Percentiles rank a stretch among this genome's conserved stretches.
Evolutionary conservation across 2,113 vertebrate genomes (phyloP).

Genomic region (Aplodontia rufa): DNA sequence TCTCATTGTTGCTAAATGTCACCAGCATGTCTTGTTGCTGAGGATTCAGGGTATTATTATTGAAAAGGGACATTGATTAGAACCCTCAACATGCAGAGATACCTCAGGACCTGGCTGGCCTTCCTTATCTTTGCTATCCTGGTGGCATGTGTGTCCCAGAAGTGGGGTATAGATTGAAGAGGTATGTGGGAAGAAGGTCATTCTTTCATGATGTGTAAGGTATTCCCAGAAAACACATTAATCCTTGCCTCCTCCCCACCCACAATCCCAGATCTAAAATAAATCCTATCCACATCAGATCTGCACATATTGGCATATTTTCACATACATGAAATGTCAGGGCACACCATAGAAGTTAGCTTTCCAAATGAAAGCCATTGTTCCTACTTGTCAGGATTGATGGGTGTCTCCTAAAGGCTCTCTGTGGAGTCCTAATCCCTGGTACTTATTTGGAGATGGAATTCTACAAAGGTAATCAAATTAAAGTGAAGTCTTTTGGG

Average conservation of each 20-base stretch:
- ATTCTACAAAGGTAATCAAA: not conserved
- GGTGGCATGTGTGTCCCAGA: too few relatives aligned
- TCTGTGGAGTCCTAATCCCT: not conserved
- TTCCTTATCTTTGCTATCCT: not conserved
- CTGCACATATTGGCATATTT: not conserved
- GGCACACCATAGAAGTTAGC: rapidly evolving
- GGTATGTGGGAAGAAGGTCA: not conserved
- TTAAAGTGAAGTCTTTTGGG: not conserved
- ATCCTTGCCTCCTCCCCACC: not conserved
- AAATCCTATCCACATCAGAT: not conserved
- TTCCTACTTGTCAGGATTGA: not conserved
- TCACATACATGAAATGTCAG: not conserved
- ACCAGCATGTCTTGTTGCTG: not conserved
- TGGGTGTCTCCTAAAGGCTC: too few relatives aligned
- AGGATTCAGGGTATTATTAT: not conserved
- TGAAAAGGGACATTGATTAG: not conserved
- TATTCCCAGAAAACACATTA: not conserved
- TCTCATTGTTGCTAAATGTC: not conserved
- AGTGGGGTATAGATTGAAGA: not conserved
- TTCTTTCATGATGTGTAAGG: not conserved
- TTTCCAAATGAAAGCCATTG: rapidly evolving
- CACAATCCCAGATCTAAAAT: not conserved
- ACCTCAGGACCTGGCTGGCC: too few relatives aligned
- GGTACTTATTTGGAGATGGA: not conserved
- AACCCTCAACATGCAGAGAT: not conserved